Evolutionary conservation across 2,797 vertebrate genomes (phyloP), one percentile per base, ranked within the genome.

Genomic region (Fistularia commersonii): DNA sequence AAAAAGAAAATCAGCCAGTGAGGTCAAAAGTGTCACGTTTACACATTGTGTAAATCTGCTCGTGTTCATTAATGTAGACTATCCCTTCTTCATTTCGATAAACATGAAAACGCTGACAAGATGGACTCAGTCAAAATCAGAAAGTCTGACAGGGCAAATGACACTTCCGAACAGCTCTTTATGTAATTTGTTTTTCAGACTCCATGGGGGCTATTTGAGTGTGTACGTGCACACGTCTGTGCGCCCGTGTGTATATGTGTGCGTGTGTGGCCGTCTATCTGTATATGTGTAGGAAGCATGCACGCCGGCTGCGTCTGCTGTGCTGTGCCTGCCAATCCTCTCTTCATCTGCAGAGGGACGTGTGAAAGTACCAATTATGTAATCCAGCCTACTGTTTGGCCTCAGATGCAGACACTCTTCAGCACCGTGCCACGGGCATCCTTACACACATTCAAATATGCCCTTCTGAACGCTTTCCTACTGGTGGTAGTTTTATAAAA

Each of bases 351-450:
- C 57, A 76, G 58, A 61, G 68, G 36, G 54, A 85, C 81, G 78
- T 78, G 82, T 76, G 74, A 88, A 83, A 73, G 69, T 58, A 83
- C 51, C 61, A 72, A 73, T 87, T 87, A 86, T 74, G 79, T 78
- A 85, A 86, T 64, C 47, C 54, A 66, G 66, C 72, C 71, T 70
- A 76, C 69, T 67, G 64, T 68, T 80, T 57, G 63, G 51, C 61
- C 59, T 37, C 41, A 45, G 58, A 71, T 13, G 51, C 51, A 58
- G 55, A 57, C 37, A 64, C 50, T 37, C 59, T 57, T 12, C 56
- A 56, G 52, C 15, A 48, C 35, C 56, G 39, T 57, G 52, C 44
- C 44, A 56, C 41, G 41, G 36, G 45, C 72, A 61, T 58, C 36
- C 62, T 74, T 38, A 48, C 49, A 61, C 7, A 1, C 6, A 59